Base-by-base conservation (phyloP, 1,140 invertebrate species). In the Diprion similis region DNA sequence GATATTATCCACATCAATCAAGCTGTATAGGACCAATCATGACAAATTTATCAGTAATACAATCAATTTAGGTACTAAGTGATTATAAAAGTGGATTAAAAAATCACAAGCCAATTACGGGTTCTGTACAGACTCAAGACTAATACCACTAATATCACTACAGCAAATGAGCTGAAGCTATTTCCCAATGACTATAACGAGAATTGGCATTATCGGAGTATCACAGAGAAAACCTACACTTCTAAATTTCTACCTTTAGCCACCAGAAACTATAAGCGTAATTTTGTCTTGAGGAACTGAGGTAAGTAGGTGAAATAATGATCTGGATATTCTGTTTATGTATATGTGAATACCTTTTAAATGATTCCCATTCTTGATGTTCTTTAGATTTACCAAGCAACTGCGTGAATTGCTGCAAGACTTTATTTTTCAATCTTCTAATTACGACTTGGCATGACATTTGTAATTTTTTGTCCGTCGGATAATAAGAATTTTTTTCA, bases 291-390 rank as follows among this genome's bases (percentile, higher is more conserved):
- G 8, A 74, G 24, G 9, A 71, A 51, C 9, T 51, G n/a, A 46
- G n/a, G 69, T 59, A 71, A 17, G 24, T 48, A 46, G 51, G 64
- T 51, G 59, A 64, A 69, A 69, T 72, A 72, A 17, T 77, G 70
- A 74, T 73, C 70, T 6, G 71, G 51, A 59, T 70, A 72, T 48
- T 37, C 70, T 66, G 77, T 0, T 75, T 13, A 17, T 6, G 24
- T 13, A 68, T 46, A 15, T 17, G 46, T 48, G n/a, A 70, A 73
- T 85, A 86, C 84, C 84, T 86, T 79, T 78, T 73, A 8, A 85
- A 24, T 70, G 78, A 64, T 77, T 82, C 84, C 68, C 74, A 68
- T 24, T 81, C 83, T 74, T 83, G 69, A 77, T 83, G 78, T 64
- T 79, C 73, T 68, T 75, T 82, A 13, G 84, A 85, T 68, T 78